These are phyloP conservation scores for Drosophila borborema DNA, from an alignment of 2,888 invertebrate species.

Conservation along the genomic window DNA sequence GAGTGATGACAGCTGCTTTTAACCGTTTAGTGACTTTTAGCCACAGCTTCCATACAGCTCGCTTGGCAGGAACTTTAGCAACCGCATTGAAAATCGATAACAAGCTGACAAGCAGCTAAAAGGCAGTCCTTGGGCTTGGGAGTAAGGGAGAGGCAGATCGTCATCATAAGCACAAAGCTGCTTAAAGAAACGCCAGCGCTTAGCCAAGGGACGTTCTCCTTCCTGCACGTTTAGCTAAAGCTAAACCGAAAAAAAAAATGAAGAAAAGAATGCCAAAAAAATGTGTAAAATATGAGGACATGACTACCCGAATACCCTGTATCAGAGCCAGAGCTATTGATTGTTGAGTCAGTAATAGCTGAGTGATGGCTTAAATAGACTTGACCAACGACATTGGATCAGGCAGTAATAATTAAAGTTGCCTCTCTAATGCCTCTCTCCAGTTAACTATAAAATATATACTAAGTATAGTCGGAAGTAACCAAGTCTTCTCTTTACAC, in stretches of 20 bases:
- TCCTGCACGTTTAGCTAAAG: no score
- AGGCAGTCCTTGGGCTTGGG: background rate
- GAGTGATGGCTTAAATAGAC: background rate
- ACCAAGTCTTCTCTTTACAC: constrained; percentile 20
- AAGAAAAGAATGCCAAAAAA: constrained; percentile 2
- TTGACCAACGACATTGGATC: no score
- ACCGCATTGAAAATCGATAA: constrained; percentile 68
- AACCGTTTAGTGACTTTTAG: constrained; percentile 7
- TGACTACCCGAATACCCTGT: background rate
- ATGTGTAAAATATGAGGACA: background rate
- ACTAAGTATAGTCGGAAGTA: background rate
- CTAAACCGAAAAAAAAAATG: constrained; percentile 38
- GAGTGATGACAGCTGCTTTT: constrained; percentile 21
- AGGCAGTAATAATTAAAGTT: background rate
- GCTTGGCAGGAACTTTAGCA: constrained; percentile 1
- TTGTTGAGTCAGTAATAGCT: background rate
- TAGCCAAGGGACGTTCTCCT: background rate
- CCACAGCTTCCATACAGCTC: constrained; percentile 6
- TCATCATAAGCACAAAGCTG: constrained; percentile 53
- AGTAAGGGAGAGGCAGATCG: constrained; percentile 6
- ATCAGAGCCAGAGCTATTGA: background rate
- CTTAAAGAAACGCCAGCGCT: constrained; percentile 38
- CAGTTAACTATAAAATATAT: background rate
- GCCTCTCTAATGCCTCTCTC: background rate
- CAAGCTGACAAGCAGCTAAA: constrained; percentile 24